Base-by-base conservation (phyloP, 37 sponge, comb jelly and placozoan genomes). In the Mnemiopsis leidyi region DNA sequence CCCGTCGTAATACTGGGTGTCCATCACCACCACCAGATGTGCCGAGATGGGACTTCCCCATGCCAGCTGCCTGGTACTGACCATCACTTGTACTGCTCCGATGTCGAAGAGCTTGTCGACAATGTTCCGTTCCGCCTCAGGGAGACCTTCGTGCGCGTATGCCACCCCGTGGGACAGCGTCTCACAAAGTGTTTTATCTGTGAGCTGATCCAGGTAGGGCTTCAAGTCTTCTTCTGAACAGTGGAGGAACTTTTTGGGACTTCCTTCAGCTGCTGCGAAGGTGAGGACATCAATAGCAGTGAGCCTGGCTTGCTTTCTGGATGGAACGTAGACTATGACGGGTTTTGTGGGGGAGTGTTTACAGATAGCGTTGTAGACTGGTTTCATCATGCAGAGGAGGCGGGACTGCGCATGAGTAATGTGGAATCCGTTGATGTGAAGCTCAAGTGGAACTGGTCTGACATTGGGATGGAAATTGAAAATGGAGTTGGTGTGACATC, bases 1-100 rank as follows among this genome's bases (percentile, higher is more conserved):
- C 0, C 99, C 99, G 90, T 99, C 99, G 85, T 95, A 99, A 92
- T 95, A 97, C 94, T 97, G 97, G 34, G 99, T 99, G 85, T 99
- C 99, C 97, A 99, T 97, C 93, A 99, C 75, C 36, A 99, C 95
- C 30, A 96, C 96, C n/a, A 99, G 95, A 90, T 99, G 95, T 34
- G 97, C 94, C 23, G 93, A 94, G 76, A 95, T 90, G 21, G 35
- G 88, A 73, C 97, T 93, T 0, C 95, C 96, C 97, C 96, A 99
- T 76, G 95, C 95, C 33, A 99, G 93, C 93, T 75, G 95, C 31
- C 95, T 83, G 0, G 99, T 97, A 5, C 94, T 96, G 29, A 99
- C 96, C 77, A 99, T 69, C 40, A 99, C 95, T 90, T 95, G 82
- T 2, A 96, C 83, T 38, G 97, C 97, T 33, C 97, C 97, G 25